Evolutionary conservation across 2,797 vertebrate species (phyloP).

Genomic region (Sylvia borin): DNA sequence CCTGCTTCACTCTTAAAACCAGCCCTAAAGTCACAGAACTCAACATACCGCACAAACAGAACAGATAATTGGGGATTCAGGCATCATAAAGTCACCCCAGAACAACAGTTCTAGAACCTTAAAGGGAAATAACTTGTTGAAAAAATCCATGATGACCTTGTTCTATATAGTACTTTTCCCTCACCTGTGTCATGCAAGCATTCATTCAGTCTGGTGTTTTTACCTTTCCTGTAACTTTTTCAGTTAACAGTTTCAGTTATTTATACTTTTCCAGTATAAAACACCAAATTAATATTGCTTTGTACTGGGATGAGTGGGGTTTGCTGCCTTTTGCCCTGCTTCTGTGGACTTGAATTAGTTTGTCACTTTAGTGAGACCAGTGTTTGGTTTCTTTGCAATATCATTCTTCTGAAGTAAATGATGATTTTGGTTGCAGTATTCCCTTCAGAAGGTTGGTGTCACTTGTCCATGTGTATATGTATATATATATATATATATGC

Average conservation of each 20-base stretch:
- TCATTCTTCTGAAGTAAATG: background rate
- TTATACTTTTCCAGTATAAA: background rate
- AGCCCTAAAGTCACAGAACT: no score
- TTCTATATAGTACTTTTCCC: background rate
- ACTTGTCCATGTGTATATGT: background rate
- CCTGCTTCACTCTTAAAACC: no score
- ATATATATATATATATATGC: background rate
- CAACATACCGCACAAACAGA: no score
- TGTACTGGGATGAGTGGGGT: accelerated
- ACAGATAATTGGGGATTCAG: no score
- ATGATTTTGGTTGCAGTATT: background rate
- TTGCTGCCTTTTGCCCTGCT: background rate
- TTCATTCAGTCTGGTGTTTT: background rate
- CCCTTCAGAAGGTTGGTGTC: background rate
- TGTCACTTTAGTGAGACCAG: background rate
- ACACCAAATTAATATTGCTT: background rate
- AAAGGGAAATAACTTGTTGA: background rate
- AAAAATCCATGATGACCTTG: background rate
- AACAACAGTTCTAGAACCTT: background rate
- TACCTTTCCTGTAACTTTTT: background rate
- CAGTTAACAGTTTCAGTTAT: background rate
- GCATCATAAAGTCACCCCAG: no score
- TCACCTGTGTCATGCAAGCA: background rate
- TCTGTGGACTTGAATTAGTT: background rate
- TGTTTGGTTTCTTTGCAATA: background rate